Evolutionary conservation across 2,888 invertebrate genomes (phyloP).

Genomic region (Pomacea canaliculata): DNA sequence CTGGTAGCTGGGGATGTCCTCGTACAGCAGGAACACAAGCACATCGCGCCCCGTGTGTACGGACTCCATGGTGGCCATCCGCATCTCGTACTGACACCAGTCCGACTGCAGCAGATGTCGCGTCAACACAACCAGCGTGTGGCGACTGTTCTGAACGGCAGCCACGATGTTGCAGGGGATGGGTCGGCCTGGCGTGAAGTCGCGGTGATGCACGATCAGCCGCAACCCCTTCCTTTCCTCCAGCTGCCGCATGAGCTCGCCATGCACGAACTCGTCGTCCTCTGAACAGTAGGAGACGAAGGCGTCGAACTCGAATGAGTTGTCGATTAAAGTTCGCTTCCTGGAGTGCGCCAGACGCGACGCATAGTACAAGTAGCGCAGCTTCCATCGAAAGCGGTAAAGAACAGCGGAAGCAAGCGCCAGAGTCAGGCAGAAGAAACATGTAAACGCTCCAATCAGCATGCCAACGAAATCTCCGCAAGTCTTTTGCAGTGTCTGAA

Average conservation of each 20-base stretch:
- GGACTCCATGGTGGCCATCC: slow-evolving; percentile 32
- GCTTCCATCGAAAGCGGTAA: slow-evolving; percentile 24
- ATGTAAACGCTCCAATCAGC: slow-evolving; percentile 18
- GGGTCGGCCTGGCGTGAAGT: slow-evolving; percentile 23
- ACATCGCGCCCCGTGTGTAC: slow-evolving; percentile 26
- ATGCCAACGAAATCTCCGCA: slow-evolving; percentile 7
- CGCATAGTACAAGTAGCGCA: slow-evolving; percentile 25
- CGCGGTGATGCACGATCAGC: slow-evolving; percentile 26
- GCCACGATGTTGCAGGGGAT: slow-evolving; percentile 25
- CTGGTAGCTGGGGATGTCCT: slow-evolving; percentile 23
- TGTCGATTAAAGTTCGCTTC: background rate
- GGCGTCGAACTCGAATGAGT: slow-evolving; percentile 19
- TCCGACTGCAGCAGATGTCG: slow-evolving; percentile 18
- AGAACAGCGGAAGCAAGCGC: slow-evolving; percentile 5
- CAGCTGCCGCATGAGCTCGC: slow-evolving; percentile 10
- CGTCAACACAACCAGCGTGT: slow-evolving; percentile 24
- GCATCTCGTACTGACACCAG: slow-evolving; percentile 29
- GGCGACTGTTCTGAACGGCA: slow-evolving; percentile 27
- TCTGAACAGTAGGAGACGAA: slow-evolving; percentile 24
- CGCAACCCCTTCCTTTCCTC: slow-evolving; percentile 13
- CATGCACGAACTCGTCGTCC: slow-evolving; percentile 22
- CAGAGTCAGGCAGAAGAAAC: slow-evolving; percentile 12
- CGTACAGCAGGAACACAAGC: slow-evolving; percentile 27
- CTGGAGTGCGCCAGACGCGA: slow-evolving; percentile 13
- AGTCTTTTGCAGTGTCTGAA: background rate